A percentile compares a stretch with the other conserved stretches of the same genome.
Conservation (phyloP, 2,888 invertebrate genomes). For the Ganaspis brasiliensis region DNA sequence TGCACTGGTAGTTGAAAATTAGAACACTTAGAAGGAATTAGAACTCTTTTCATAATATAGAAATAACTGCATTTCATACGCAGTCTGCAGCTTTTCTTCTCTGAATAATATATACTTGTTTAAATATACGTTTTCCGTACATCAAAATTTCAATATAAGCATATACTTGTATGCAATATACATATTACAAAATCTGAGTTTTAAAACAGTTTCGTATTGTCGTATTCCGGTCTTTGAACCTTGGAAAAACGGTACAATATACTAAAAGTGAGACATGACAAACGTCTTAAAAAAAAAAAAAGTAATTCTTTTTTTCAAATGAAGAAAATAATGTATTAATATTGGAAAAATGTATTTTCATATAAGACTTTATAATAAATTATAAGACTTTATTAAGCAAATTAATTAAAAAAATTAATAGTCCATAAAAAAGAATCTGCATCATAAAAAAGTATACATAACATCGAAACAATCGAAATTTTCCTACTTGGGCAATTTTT, state of each 20-base stretch:
- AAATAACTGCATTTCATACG: slow-evolving; percentile 51
- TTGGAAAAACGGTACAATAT: slow-evolving; percentile 17
- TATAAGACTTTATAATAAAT: no score
- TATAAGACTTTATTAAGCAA: no score
- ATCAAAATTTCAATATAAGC: neutral
- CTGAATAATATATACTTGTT: neutral
- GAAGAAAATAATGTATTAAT: neutral
- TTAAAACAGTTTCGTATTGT: neutral
- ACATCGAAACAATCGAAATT: no score
- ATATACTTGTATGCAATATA: neutral
- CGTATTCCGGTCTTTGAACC: slow-evolving; percentile 33
- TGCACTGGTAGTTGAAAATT: slow-evolving; percentile 54
- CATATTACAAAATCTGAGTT: neutral
- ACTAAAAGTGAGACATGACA: slow-evolving; percentile 9
- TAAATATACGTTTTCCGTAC: neutral
- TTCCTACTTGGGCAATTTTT: no score
- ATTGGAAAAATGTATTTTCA: no score
- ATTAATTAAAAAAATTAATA: no score
- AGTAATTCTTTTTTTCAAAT: neutral
- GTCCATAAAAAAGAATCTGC: no score
- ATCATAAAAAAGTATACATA: no score
- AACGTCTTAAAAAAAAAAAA: neutral
- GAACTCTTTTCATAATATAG: slow-evolving; percentile 54
- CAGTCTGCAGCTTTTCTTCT: neutral
- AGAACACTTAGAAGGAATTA: slow-evolving; percentile 60